Evolutionary conservation across 1,140 invertebrate genomes (phyloP).

Genomic region (Apis florea): DNA sequence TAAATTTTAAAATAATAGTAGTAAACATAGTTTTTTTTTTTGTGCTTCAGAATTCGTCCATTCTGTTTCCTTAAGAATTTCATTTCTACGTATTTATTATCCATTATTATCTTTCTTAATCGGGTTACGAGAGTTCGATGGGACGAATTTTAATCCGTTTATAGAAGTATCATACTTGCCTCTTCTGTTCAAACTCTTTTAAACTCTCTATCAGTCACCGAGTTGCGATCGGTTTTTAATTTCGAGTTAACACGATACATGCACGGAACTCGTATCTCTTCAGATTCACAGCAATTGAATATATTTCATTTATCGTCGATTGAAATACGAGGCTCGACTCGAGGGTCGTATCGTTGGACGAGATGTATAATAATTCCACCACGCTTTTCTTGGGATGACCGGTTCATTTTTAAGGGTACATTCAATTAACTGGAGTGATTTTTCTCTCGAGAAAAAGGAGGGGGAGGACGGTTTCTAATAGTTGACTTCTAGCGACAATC

Average conservation of each 20-base stretch:
- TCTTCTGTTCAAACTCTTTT: background rate
- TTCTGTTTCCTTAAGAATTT: too few relatives aligned
- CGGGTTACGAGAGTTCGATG: too few relatives aligned
- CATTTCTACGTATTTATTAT: background rate
- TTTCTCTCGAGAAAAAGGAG: background rate
- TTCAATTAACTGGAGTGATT: conserved; percentile 26
- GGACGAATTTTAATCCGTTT: too few relatives aligned
- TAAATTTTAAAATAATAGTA: too few relatives aligned
- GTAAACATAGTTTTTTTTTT: too few relatives aligned
- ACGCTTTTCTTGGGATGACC: background rate
- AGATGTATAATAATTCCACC: background rate
- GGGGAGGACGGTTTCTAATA: background rate
- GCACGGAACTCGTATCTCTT: background rate
- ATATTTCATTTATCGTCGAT: conserved; percentile 7
- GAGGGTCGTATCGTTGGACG: background rate
- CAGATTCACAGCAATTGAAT: conserved; percentile 3
- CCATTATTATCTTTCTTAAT: background rate
- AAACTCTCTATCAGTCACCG: background rate
- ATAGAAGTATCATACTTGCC: too few relatives aligned
- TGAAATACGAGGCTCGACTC: conserved; percentile 4
- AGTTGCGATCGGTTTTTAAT: background rate
- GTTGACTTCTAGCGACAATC: background rate
- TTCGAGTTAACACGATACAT: conserved; percentile 15
- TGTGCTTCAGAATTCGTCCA: too few relatives aligned
- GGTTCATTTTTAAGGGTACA: background rate